These are phyloP conservation scores for Synergus gifuensis DNA, from an alignment of 2,888 invertebrate genomes.

Conservation along the genomic window DNA sequence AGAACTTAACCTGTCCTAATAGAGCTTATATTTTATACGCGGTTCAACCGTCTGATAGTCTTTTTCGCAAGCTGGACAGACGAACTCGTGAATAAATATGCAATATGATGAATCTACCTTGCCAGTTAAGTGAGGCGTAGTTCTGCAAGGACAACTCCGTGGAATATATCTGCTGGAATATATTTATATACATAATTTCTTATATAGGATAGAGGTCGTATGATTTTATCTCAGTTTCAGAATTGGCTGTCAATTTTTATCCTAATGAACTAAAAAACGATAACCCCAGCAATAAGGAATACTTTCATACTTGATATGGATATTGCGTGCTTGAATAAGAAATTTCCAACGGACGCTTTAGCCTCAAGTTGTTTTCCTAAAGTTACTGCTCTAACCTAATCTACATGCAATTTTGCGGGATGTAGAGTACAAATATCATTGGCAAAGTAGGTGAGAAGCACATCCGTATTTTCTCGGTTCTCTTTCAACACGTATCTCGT, in stretches of 20 bases:
- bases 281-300: too few relatives aligned
- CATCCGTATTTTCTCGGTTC: slow-evolving; percentile 35
- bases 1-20: not conserved
- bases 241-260: not conserved
- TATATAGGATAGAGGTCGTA: not conserved
- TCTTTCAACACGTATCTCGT: slow-evolving; percentile 63
- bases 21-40: slow-evolving; percentile 2
- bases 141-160: not conserved
- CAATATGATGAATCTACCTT: not conserved
- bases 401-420: slow-evolving; percentile 25
- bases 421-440: slow-evolving; percentile 25
- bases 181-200: too few relatives aligned
- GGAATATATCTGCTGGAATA: too few relatives aligned
- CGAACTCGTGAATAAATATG: slow-evolving; percentile 13
- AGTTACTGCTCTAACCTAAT: slow-evolving; percentile 10
- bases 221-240: not conserved
- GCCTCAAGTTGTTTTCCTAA: slow-evolving; percentile 1
- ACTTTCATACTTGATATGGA: not conserved
- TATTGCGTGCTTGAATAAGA: not conserved
- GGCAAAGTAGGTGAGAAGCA: slow-evolving; percentile 34
- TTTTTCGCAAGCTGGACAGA: not conserved
- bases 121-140: not conserved
- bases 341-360: not conserved
- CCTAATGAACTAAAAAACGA: too few relatives aligned
- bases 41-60: slow-evolving; percentile 3